Evolutionary conservation across 2,888 invertebrate species (phyloP), one percentile per base, ranked within the genome.

Genomic region (Schizaphis graminum): DNA sequence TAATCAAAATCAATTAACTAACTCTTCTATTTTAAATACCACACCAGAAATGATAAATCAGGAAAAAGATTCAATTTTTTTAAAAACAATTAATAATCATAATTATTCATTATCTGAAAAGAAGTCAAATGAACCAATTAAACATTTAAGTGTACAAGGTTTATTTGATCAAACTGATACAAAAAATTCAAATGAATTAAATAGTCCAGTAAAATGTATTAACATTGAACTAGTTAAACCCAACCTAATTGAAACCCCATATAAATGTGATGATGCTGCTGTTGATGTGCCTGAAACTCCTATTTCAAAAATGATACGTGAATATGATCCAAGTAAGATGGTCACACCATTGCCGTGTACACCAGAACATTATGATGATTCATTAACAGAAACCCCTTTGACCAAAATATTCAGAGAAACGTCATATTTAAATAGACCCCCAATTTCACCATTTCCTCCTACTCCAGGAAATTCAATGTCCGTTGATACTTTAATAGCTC

Each of bases 391-490:
- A 90, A 93, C 93, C 24, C 93, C 93, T 47, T 49, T 93, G 7
- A 90, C 93, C 41, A 93, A 93, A 86, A 41, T 93, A 85, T 93
- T 93, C 28, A 84, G 93, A 85, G 93, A 93, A 90, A 93, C 93
- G 4, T 90, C 90, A 57, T 90, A 90, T 90, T 90, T 93, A 90
- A 93, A 93, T 90, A 90, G 93, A 49, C 90, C 93, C 1, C 93
- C 89, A 28, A 93, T 93, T 61, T 93, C 93, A 26, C 93, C 93
- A 90, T 90, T 93, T 86, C 93, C 93, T 26, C 93, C 93, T 61
- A 93, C 93, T 61, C 93, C 93, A 28, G 93, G 93, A 41, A 93
- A 93, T 90, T 93, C 93, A 85, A 93, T 57, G 47, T 93, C 93
- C 49, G 21, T 90, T 49, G 93, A 93, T 93, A 90, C 93, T 41